Evolutionary conservation across 2,113 vertebrate species (phyloP), one percentile per base, ranked within the genome.

Genomic region (Pitta sordida): DNA sequence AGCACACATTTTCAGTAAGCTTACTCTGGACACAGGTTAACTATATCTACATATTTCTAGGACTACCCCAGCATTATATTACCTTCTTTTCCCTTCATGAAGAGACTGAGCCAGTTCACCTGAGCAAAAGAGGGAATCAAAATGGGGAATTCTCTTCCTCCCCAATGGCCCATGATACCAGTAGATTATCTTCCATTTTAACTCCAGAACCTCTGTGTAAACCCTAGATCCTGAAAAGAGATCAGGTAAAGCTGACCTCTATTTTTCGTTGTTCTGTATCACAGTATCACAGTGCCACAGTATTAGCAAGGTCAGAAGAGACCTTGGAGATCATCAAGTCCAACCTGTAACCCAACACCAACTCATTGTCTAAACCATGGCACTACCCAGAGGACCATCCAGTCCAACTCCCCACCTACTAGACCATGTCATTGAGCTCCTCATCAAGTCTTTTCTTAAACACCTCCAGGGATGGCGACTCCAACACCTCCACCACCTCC

Each of bases 131-230:
- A 41, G 17, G 86, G 37, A 17, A 34, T 58, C 64, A 67, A 17
- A 60, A 67, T 32, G 49, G 44, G 34, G 46, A 70, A 65, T 58
- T 77, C 19, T 77, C 30, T 60, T n/a, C 49, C 13, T 44, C 36
- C 9, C 11, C 19, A 26, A 6, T 21, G 36, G 3, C 8, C 16
- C 15, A 13, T 18, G 13, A 20, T 11, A 3, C 17, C 26, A 37
- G 21, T 27, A 56, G 17, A 32, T 90, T 51, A 34, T 21, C 11
- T 89, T 23, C 52, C 24, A 46, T 6, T 0, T 2, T 27, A 88
- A 14, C 7, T 23, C 4, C n/a, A 71, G 22, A 16, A 82, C 4
- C 21, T 5, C 0, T 23, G 4, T 0, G 0, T 37, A 63, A 79
- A 56, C 3, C 17, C 14, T 59, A 2, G 0, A 30, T 90, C 81